Base-by-base conservation (phyloP, 1,140 invertebrate genomes). In the Asobara japonica region DNA sequence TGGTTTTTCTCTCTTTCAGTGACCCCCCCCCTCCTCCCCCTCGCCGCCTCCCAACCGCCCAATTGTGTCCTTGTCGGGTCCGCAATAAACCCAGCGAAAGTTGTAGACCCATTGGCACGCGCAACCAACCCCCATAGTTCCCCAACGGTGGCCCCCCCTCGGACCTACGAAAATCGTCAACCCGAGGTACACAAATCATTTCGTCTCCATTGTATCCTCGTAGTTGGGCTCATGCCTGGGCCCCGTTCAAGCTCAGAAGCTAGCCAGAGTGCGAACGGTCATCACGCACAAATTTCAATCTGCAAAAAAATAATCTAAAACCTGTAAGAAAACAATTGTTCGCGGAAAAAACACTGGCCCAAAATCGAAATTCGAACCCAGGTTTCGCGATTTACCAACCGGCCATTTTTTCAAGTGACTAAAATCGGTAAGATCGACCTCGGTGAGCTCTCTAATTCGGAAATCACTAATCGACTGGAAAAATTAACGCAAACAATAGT, bases 91-190 rank as follows among this genome's bases (percentile, higher is more conserved):
- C 74, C 27, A 71, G 79, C 77, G 78, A 82, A 83, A 84, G 80
- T 84, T 83, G 73, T 64, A 74, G 80, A 69, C 80, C 81, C 78
- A 82, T 84, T 81, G 83, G 83, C 80, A 84, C 83, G 82, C 81
- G 79, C 76, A 31, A n/a, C 20, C 41, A 77, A 78, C 78, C 80
- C 81, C 76, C 69, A 60, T 25, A 38, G 65, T 60, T 70, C 60
- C 41, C 48, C 64, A 27, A 71, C 22, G 65, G 56, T 2, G 8
- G 2, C 60, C 27, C 60, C 64, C 71, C 64, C 74, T 64, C 65
- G 48, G 31, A 69, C 71, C 64, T 65, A 74, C 75, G 70, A 62
- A 74, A 72, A 74, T 77, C 70, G 75, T 72, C 73, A 77, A 67
- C 67, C 71, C 36, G 71, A 51, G 70, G 65, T 66, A 68, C 74